Base-by-base conservation (phyloP, 2,113 vertebrate species). In the Harpagus bidentatus region DNA sequence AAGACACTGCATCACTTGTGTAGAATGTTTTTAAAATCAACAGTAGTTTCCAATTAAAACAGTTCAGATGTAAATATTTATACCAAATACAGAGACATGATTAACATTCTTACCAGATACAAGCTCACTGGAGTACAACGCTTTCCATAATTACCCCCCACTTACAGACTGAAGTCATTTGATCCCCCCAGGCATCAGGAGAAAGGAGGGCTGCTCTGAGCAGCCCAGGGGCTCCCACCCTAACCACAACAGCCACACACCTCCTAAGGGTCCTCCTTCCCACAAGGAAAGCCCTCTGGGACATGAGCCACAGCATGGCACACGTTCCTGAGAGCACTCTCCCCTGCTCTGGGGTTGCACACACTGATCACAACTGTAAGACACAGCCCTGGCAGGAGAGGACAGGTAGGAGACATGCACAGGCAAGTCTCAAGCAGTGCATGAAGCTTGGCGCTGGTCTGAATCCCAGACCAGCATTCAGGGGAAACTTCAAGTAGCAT, bases 1-100 rank as follows among this genome's bases (percentile, higher is more conserved):
- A 93, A 91, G 90, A 81, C 6, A 14, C 79, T 81, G 26, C 80
- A 95, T 84, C 88, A 92, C 87, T 81, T 48, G 59, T 83, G 89
- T 52, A 92, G 10, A 71, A 82, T 94, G 92, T 91, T 97, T 95
- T 95, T 97, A 78, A 96, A 97, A 94, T 77, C 83, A 90, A 94
- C 85, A 90, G 93, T 93, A 88, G 91, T 91, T 95, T 58, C 91
- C 88, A 94, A 97, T 97, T 97, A 95, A 95, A 88, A 90, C 48
- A 82, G 78, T 53, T 96, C 92, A 70, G 88, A 96, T 84, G 80
- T 94, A 94, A 96, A 97, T 67, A 58, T 94, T 97, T 90, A 95
- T 82, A 94, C 36, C 88, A 83, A 92, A 86, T 73, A 91, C 28
- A 22, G 73, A n/a, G 70, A 92, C 21, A 28, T 95, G 89, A 87